Evolutionary conservation across 2,888 invertebrate genomes (phyloP).

Genomic region (Dexiosoma caninum): DNA sequence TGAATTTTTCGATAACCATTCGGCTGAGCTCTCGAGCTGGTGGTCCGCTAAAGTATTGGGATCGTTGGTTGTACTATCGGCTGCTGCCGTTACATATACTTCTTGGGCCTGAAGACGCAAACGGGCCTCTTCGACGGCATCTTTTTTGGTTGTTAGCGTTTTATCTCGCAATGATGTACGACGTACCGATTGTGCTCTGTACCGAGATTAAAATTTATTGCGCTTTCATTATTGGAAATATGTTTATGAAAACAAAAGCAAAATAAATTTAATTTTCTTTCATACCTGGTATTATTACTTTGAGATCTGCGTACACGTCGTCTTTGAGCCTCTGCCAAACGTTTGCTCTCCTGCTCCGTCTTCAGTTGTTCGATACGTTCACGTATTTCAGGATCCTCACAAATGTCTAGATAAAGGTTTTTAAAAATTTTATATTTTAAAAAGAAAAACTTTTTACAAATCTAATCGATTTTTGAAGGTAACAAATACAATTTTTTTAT

Average conservation of each 20-base stretch:
- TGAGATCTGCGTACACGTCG: slow-evolving; percentile 85
- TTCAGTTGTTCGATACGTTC: slow-evolving; percentile 92
- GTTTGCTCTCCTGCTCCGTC: slow-evolving; percentile 91
- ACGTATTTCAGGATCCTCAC: slow-evolving; percentile 96
- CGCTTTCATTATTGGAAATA: background rate
- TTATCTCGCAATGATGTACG: slow-evolving; percentile 96
- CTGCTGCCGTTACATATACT: slow-evolving; percentile 73
- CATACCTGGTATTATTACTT: slow-evolving; percentile 81
- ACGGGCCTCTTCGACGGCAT: slow-evolving; percentile 94
- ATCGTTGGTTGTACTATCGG: slow-evolving; percentile 70
- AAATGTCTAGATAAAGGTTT: slow-evolving; percentile 84
- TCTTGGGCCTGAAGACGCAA: slow-evolving; percentile 83
- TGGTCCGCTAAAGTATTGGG: slow-evolving; percentile 64
- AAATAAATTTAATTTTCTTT: too few species aligned
- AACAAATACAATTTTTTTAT: too few species aligned
- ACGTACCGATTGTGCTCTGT: slow-evolving; percentile 92
- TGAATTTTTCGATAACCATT: slow-evolving; percentile 56
- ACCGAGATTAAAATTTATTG: background rate
- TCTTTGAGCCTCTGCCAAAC: slow-evolving; percentile 79
- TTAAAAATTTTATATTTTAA: background rate
- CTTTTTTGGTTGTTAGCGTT: slow-evolving; percentile 93
- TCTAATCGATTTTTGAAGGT: too few species aligned
- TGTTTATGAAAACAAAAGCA: too few species aligned
- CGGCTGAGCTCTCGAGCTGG: slow-evolving; percentile 43
- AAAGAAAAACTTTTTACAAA: too few species aligned